Percentiles rank a stretch among this genome's conserved stretches.
Conservation (phyloP, 2,113 vertebrate genomes). For the Hepsetus odoe region DNA sequence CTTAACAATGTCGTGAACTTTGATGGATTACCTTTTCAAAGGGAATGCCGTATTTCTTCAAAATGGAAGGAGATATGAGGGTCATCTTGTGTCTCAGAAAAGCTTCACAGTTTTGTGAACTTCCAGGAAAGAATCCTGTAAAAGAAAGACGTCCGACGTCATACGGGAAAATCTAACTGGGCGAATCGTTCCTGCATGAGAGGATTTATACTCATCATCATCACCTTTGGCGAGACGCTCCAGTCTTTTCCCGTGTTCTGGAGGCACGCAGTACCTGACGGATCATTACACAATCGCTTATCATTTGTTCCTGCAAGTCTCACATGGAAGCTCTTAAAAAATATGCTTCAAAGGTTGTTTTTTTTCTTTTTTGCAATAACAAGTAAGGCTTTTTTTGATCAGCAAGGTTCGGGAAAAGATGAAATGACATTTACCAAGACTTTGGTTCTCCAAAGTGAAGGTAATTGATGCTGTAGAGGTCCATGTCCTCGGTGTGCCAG, state of each 20-base stretch:
- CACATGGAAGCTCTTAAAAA: no score
- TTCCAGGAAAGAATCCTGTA: slow-evolving; percentile 95
- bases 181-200: not conserved
- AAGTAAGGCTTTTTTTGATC: no score
- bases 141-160: not conserved
- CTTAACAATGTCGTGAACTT: no score
- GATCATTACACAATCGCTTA: not conserved
- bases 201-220: not conserved
- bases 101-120: slow-evolving; percentile 94
- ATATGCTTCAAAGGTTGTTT: no score
- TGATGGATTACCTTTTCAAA: slow-evolving; percentile 86
- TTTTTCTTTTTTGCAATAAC: no score
- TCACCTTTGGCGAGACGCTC: slow-evolving; percentile 96
- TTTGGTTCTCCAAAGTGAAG: slow-evolving; percentile 96
- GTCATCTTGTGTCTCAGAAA: slow-evolving; percentile 99
- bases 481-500: slow-evolving; percentile 99
- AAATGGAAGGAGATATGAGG: slow-evolving; percentile 92
- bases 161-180: not conserved
- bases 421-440: slow-evolving; percentile 81
- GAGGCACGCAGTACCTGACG: slow-evolving; percentile 93
- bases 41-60: slow-evolving; percentile 95
- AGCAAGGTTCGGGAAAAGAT: not conserved
- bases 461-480: slow-evolving; percentile 96
- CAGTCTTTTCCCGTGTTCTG: slow-evolving; percentile 91
- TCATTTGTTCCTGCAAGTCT: not conserved